Base-by-base conservation (phyloP, 1,140 invertebrate species). In the Trichogramma pretiosum region DNA sequence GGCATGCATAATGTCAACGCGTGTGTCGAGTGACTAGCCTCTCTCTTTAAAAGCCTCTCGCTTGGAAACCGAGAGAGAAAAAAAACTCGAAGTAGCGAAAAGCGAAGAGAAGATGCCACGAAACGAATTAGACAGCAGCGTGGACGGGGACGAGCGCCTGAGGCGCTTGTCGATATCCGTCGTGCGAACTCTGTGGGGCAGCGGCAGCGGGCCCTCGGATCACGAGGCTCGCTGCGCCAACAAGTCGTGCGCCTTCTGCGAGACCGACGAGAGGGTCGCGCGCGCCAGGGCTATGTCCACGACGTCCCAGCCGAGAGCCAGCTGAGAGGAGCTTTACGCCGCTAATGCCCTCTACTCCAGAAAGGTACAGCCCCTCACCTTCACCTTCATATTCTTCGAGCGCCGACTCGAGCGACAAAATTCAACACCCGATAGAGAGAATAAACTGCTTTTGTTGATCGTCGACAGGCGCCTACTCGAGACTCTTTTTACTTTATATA, bases 241-340 rank as follows among this genome's bases (percentile, higher is more conserved):
- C 30, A 44, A 40, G 28, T 10, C 48, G 1, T 50, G 48, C 23
- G 36, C 23, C 17, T 36, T 50, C 16, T 50, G 48, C 28, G n/a
- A 45, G 10, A 23, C 48, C 4, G 48, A 26, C 3, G n/a, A n/a
- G n/a, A n/a, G n/a, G n/a, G n/a, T n/a, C n/a, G n/a, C n/a, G n/a
- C n/a, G n/a, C n/a, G n/a, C n/a, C n/a, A n/a, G n/a, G n/a, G n/a
- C n/a, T n/a, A n/a, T n/a, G 30, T 23, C 22, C 34, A 41, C 24
- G 47, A 44, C 3, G 41, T 40, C 48, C n/a, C 35, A 50, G 34
- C 36, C 33, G 11, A 5, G 5, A 7, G 5, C 24, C 36, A 50
- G 35, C 48, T 50, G 48, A 50, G 48, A 50, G 17, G 19, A 50
- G 32, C 46, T 40, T 34, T 21, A 33, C 37, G n/a, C 28, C 41